These are phyloP conservation scores for Prietella phreatophila DNA, from an alignment of 2,113 vertebrate species.

Conservation along the genomic window DNA sequence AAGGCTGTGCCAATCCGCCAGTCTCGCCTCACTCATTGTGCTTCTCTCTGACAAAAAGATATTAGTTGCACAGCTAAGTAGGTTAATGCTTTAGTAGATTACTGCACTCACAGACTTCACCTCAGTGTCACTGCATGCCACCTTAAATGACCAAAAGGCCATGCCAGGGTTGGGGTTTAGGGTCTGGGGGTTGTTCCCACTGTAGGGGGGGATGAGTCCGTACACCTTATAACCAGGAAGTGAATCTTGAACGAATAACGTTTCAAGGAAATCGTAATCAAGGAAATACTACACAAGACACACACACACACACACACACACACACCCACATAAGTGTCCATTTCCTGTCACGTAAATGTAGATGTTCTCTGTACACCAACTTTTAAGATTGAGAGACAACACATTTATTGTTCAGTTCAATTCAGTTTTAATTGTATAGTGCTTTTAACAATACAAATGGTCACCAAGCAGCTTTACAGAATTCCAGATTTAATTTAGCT, in stretches of 20 bases:
- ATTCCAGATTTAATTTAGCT: neutral
- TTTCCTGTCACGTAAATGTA: neutral
- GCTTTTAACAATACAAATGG: neutral
- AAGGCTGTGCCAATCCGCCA: conserved; percentile 61
- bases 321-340: neutral
- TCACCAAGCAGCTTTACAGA: neutral
- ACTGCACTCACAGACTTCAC: conserved; percentile 53
- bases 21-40: conserved; percentile 43
- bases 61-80: conserved; percentile 53
- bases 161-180: neutral
- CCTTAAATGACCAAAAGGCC: conserved; percentile 10
- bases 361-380: neutral
- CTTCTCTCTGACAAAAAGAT: conserved; percentile 64
- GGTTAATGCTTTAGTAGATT: conserved; percentile 63
- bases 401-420: neutral
- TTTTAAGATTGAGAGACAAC: neutral
- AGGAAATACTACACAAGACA: neutral
- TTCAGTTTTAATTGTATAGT: neutral
- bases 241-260: neutral
- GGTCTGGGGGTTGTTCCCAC: neutral
- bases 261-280: neutral
- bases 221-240: neutral
- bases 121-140: conserved; percentile 32
- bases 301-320: neutral
- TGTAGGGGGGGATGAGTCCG: neutral